Conservation (phyloP, 2,888 invertebrate genomes). For the Aphelenchoides bicaudatus region DNA sequence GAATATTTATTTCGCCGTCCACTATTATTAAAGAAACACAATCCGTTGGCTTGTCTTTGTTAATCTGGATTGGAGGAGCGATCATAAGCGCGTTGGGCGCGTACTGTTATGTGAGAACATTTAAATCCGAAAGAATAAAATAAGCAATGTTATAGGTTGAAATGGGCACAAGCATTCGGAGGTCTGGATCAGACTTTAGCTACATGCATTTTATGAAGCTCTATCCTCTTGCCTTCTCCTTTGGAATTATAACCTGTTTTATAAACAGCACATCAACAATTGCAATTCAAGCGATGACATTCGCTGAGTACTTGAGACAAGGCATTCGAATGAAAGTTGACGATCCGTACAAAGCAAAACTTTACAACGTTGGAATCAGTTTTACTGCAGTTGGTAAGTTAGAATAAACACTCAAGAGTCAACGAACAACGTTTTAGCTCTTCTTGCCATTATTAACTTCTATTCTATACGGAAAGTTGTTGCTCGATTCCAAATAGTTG, state of each 20-base stretch:
- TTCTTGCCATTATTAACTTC: slow-evolving; percentile 56
- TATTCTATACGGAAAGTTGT: slow-evolving; percentile 57
- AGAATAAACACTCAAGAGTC: neutral
- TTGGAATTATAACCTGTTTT: slow-evolving; percentile 48
- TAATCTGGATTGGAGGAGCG: slow-evolving; percentile 75
- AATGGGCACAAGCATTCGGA: slow-evolving; percentile 77
- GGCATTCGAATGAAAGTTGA: slow-evolving; percentile 37
- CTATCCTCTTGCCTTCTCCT: slow-evolving; percentile 51
- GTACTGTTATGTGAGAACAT: slow-evolving; percentile 71
- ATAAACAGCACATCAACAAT: slow-evolving; percentile 52
- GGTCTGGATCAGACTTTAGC: slow-evolving; percentile 57
- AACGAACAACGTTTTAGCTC: slow-evolving; percentile 28
- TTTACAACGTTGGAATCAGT: slow-evolving; percentile 41
- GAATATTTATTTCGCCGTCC: slow-evolving; percentile 37
- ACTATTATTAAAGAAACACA: slow-evolving; percentile 42
- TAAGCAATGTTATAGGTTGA: slow-evolving; percentile 80
- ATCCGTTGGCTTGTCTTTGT: slow-evolving; percentile 18
- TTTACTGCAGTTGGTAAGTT: slow-evolving; percentile 44
- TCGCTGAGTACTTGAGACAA: slow-evolving; percentile 55
- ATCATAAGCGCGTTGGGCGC: slow-evolving; percentile 79
- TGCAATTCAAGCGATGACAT: slow-evolving; percentile 56
- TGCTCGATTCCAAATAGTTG: slow-evolving; percentile 53
- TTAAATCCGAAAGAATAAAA: neutral
- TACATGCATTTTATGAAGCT: slow-evolving; percentile 48
- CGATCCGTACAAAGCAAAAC: slow-evolving; percentile 10